Base-by-base conservation (phyloP, 2,113 vertebrate species). In the Fregata magnificens region DNA sequence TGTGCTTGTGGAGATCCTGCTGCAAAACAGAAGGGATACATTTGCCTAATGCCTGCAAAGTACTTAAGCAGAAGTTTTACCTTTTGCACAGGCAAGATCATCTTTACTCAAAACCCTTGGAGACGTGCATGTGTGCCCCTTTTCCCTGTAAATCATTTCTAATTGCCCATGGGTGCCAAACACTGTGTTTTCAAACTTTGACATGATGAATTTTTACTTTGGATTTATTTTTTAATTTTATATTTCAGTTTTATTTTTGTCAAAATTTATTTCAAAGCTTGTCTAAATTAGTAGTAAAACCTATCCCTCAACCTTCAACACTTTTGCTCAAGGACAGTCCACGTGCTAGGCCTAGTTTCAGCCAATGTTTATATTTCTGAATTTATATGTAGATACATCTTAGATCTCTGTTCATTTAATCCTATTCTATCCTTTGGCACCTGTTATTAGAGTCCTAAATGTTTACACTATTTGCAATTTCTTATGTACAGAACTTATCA, bases 281-380 rank as follows among this genome's bases (percentile, higher is more conserved):
- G 6, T 62, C 31, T 89, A 52, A 81, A 42, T 67, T 73, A 72
- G 31, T 25, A 76, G 14, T 17, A 29, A 52, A 74, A 49, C 9
- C 3, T 63, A 5, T 4, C 1, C 3, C 2, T 85, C 40, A 63
- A 7, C 10, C 24, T 55, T 24, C 21, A 94, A 22, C 5, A 2
- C 4, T 93, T 80, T 79, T 53, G 7, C 13, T 88, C 36, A 47
- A 49, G 72, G n/a, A 52, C 24, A 80, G 17, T 47, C 34, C 9
- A 52, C 0, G 2, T 42, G 15, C 10, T 61, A 52, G 10, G 32
- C 10, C 5, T 52, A 79, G 13, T 62, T 82, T 76, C 0, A 2
- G 38, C 31, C 24, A 66, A 17, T n/a, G 8, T 22, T 87, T 85
- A 24, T 71, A 26, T 56, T 71, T 85, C 42, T 65, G 13, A 77